A percentile compares a stretch with the other conserved stretches of the same genome.
Evolutionary conservation across 2,113 vertebrate genomes (phyloP).

Genomic region (Megaceryle maxima): DNA sequence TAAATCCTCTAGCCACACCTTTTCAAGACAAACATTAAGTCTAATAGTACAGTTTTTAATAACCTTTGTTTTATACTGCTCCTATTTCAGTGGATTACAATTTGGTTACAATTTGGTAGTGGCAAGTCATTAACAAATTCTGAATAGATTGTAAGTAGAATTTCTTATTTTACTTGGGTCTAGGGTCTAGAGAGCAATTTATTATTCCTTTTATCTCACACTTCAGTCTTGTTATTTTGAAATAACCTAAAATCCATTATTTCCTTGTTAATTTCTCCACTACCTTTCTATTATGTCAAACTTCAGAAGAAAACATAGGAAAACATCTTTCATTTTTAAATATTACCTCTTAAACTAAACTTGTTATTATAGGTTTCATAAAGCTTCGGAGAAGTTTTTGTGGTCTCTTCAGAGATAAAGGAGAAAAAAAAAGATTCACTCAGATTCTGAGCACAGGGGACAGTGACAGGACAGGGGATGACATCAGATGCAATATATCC

Average conservation of each 20-base stretch:
- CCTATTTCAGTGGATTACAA: not conserved
- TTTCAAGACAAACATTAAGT: not conserved
- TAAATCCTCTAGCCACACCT: not conserved
- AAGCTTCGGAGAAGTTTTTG: not conserved
- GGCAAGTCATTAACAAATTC: not conserved
- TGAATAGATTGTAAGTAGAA: not conserved
- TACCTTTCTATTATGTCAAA: not conserved
- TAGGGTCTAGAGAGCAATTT: not conserved
- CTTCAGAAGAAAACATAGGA: not conserved
- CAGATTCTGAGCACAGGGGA: not conserved
- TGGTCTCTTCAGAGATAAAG: not conserved
- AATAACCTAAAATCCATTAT: not conserved
- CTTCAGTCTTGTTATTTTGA: not conserved
- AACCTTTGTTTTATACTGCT: not conserved
- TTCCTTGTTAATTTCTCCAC: not conserved
- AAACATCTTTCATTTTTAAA: not conserved
- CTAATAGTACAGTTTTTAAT: not conserved
- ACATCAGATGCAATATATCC: not conserved
- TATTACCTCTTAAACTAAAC: not conserved
- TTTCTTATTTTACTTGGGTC: not conserved
- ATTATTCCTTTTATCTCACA: not conserved
- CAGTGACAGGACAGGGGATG: not conserved
- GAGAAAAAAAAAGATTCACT: not conserved
- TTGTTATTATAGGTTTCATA: not conserved
- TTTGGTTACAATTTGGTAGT: not conserved